A percentile compares a stretch with the other conserved stretches of the same genome.
Conservation (phyloP, 2,113 vertebrate species). For the Panurus biarmicus region DNA sequence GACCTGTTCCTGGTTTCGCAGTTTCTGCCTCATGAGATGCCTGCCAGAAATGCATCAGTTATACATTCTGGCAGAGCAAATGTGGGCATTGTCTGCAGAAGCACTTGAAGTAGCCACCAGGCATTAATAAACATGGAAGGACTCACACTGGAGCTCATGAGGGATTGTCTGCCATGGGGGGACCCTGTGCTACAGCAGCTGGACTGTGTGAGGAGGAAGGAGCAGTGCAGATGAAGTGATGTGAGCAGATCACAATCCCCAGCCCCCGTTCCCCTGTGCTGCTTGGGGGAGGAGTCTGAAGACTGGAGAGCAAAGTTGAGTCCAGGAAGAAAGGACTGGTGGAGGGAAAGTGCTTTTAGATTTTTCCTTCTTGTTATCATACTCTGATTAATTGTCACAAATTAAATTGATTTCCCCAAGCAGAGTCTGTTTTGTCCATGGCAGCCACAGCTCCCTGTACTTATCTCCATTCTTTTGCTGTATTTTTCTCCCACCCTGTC, state of each 20-base stretch:
- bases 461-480: not conserved
- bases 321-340: not conserved
- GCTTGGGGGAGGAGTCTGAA: not conserved
- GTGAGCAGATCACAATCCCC: not conserved
- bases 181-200: accelerated
- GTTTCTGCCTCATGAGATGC: conserved; percentile 8
- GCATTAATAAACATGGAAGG: not conserved
- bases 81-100: not conserved
- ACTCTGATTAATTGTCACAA: not conserved
- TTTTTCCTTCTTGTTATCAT: not conserved
- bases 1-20: conserved; percentile 13
- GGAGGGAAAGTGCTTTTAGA: not conserved
- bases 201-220: not conserved
- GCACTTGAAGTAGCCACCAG: not conserved
- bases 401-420: not conserved
- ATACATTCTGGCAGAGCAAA: not conserved
- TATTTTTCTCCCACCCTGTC: not conserved
- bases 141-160: not conserved
- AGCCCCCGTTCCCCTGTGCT: not conserved
- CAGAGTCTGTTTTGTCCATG: not conserved
- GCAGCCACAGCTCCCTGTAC: not conserved
- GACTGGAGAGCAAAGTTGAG: not conserved
- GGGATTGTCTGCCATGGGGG: not conserved
- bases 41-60: not conserved
- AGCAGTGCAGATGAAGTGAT: not conserved